Base-by-base conservation (phyloP, 1,140 invertebrate genomes). In the Panagrolaimus sp. region DNA sequence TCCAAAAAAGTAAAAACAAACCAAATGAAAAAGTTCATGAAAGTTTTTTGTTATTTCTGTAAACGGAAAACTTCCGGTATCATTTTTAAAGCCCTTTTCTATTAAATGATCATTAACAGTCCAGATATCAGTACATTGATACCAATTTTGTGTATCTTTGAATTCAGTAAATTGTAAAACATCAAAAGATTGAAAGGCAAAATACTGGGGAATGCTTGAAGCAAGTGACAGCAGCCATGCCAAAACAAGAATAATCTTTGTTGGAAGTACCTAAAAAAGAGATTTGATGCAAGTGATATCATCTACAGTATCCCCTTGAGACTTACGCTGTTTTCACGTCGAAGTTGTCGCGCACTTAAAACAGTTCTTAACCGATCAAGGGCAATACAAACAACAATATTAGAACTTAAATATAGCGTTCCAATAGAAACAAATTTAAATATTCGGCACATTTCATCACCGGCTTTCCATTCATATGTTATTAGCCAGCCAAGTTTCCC, bases 391-490 rank as follows among this genome's bases (percentile, higher is more conserved):
- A 72, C 68, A n/a, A 83, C 70, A 51, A 81, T 80, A 63, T 82
- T 82, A 1, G 79, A 82, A 44, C 62, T 67, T n/a, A 77, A 43
- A 69, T 81, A 83, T 11, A 83, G 63, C 2, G 75, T 70, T 66
- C 81, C 79, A 74, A 83, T 81, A 11, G 74, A 75, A 13, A 73
- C 46, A 64, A 82, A 78, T 48, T 81, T 79, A 65, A 82, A 79
- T 27, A 78, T 16, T 61, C 80, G 61, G 45, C 79, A 81, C 9
- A 81, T 48, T 23, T 42, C 25, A 11, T 83, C 79, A 13, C 81
- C 81, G 38, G 68, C 72, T 9, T 65, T 44, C 79, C 79, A 81
- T 51, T 81, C 69, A 51, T 81, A 81, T n/a, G 79, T 75, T 57
- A 63, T 47, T 5, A 78, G 45, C 79, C 79, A 81, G 1, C 67